Percentiles rank a stretch among this genome's conserved stretches.
Conservation (phyloP, 2,888 invertebrate genomes). For the Nasonovia ribisnigri region DNA sequence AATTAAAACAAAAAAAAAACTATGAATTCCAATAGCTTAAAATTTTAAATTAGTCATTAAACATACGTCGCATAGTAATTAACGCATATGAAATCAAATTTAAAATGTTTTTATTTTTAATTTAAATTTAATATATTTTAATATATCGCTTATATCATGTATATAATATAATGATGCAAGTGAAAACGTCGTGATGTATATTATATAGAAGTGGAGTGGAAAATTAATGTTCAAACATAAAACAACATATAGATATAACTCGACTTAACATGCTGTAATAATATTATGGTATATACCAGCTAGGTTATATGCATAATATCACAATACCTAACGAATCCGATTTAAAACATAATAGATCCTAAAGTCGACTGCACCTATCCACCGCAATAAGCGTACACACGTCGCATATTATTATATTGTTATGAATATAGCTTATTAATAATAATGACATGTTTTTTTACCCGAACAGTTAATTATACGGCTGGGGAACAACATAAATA, state of each 20-base stretch:
- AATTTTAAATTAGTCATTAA: neutral
- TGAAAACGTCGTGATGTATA: neutral
- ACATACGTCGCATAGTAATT: neutral
- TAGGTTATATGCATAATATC: neutral
- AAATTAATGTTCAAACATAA: neutral
- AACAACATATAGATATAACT: neutral
- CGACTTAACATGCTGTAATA: neutral
- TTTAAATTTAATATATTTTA: neutral
- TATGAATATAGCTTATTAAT: neutral
- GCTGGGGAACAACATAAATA: neutral
- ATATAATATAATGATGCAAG: neutral
- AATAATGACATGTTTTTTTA: neutral
- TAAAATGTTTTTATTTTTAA: neutral
- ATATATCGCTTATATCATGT: neutral
- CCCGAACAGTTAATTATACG: neutral
- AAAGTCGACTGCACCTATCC: neutral
- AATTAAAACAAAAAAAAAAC: neutral
- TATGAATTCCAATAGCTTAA: neutral
- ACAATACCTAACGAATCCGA: neutral
- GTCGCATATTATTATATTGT: neutral
- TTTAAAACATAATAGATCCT: neutral
- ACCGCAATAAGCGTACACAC: neutral
- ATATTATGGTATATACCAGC: neutral
- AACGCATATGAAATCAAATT: neutral
- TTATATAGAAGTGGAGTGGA: neutral